Conservation (phyloP, 2,113 vertebrate genomes). For the Cyprinodon brontotheroides region DNA sequence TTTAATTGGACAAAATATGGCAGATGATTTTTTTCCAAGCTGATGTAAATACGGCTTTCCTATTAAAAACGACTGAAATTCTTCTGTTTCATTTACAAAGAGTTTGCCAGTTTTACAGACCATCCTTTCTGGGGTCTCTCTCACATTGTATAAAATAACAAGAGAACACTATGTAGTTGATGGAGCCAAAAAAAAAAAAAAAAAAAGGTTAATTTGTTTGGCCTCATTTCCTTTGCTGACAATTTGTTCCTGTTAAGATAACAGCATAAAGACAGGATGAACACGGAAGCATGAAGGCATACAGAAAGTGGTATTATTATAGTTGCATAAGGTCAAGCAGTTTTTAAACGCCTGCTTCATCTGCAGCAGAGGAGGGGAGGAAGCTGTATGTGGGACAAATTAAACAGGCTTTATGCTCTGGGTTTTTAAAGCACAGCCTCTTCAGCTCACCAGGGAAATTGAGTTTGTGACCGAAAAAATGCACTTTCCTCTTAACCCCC, state of each 20-base stretch:
- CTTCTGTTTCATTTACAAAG: neutral
- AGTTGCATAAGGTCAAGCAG: conserved; percentile 32
- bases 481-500: conserved; percentile 74
- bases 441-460: conserved; percentile 80
- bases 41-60: neutral
- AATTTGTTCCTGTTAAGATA: conserved; percentile 35
- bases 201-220: conserved; percentile 49
- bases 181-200: conserved; percentile 12
- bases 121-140: neutral
- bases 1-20: too few relatives aligned
- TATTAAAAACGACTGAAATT: neutral
- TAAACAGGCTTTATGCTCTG: conserved; percentile 74
- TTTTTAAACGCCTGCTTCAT: conserved; percentile 36
- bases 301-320: conserved; percentile 26
- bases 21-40: neutral
- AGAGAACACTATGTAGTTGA: neutral
- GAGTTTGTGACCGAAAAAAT: conserved; percentile 80
- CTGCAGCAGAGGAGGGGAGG: conserved; percentile 50
- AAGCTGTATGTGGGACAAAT: conserved; percentile 70
- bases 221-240: conserved; percentile 44
- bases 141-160: conserved; percentile 5
- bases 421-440: conserved; percentile 74
- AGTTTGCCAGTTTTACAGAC: neutral
- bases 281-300: conserved; percentile 19
- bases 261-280: conserved; percentile 30